Percentiles rank a stretch among this genome's conserved stretches.
Conservation (phyloP, 2,113 vertebrate genomes). For the Lutjanus erythropterus region DNA sequence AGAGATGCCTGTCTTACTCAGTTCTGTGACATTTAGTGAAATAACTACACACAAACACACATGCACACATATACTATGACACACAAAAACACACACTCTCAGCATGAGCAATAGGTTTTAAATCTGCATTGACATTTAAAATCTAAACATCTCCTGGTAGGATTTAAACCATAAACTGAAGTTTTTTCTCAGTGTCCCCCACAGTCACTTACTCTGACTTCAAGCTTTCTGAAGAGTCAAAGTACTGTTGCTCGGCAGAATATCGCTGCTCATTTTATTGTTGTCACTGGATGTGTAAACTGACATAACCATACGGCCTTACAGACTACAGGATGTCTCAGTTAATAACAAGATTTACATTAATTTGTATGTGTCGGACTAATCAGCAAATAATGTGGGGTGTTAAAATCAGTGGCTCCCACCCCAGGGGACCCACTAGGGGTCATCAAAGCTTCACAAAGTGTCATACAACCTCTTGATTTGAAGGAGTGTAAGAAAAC, state of each 20-base stretch:
- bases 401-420: no score
- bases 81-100: background rate
- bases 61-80: background rate
- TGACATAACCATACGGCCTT: background rate
- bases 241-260: background rate
- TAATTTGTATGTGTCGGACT: no score
- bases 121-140: constrained; percentile 50
- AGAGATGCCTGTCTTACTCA: background rate
- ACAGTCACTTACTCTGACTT: background rate
- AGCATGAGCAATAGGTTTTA: background rate
- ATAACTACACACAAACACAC: constrained; percentile 16
- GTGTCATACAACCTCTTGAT: no score
- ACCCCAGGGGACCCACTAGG: no score
- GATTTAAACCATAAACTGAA: constrained; percentile 12
- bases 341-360: background rate
- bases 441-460: no score
- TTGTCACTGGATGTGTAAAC: background rate
- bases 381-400: no score
- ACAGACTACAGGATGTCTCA: background rate
- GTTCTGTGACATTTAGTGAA: constrained; percentile 33
- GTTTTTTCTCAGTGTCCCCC: background rate
- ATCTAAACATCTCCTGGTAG: background rate
- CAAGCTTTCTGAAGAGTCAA: background rate
- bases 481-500: no score
- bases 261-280: background rate